Conservation (phyloP, 2,113 vertebrate species). For the Cavia aperea region DNA sequence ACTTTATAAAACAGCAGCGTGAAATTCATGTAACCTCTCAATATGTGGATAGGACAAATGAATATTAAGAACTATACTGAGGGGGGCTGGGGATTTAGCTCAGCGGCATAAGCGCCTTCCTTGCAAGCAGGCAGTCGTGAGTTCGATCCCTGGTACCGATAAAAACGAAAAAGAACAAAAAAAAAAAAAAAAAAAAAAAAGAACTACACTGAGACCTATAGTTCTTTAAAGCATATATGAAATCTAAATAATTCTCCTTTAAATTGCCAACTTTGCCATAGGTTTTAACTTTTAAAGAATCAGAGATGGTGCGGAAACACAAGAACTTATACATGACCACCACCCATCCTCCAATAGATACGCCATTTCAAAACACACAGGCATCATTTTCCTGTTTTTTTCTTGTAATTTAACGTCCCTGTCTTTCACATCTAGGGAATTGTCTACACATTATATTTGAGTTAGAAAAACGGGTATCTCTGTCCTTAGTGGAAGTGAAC, state of each 20-base stretch:
- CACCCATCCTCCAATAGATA: accelerated
- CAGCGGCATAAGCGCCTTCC: too few relatives aligned
- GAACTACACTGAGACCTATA: neutral
- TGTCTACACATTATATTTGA: neutral
- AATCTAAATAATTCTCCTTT: neutral
- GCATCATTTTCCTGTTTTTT: too few relatives aligned
- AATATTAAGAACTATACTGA: slow-evolving; percentile 33
- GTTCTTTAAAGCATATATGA: neutral
- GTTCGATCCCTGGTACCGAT: too few relatives aligned
- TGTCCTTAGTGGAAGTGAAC: neutral
- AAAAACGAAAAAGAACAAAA: too few relatives aligned
- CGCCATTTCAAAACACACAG: neutral
- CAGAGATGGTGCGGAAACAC: neutral
- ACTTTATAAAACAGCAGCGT: too few relatives aligned
- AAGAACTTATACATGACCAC: too few relatives aligned
- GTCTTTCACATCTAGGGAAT: accelerated
- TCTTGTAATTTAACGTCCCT: too few relatives aligned
- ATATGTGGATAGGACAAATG: neutral
- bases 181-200: neutral
- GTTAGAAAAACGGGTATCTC: neutral
- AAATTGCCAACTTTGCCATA: neutral
- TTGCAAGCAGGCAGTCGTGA: too few relatives aligned
- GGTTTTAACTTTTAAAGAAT: neutral
- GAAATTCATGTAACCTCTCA: too few relatives aligned
- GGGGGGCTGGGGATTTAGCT: too few relatives aligned